Evolutionary conservation across 2,113 vertebrate genomes (phyloP).

Genomic region (Perccottus glenii): DNA sequence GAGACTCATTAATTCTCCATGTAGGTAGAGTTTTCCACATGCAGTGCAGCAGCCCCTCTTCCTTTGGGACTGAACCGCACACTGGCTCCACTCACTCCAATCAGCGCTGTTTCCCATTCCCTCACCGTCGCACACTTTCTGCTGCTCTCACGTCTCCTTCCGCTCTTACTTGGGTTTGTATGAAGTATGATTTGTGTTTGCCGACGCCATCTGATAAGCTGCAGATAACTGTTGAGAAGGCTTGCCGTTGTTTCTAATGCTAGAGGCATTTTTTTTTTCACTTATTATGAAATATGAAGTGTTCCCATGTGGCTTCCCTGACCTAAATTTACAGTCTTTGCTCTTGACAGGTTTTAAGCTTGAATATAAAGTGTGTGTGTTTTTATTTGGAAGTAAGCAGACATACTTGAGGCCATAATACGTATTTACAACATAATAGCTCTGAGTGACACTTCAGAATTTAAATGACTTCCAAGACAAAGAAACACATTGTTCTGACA

Average conservation of each 20-base stretch:
- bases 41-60: conserved; percentile 20
- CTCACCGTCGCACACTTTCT: not conserved
- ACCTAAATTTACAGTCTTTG: conserved; percentile 58
- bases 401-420: conserved; percentile 43
- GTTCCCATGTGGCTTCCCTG: conserved; percentile 42
- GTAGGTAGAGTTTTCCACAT: conserved; percentile 55
- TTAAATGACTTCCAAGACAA: conserved; percentile 5
- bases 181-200: conserved; percentile 51
- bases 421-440: conserved; percentile 53
- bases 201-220: conserved; percentile 66
- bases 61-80: conserved; percentile 36
- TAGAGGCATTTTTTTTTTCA: conserved; percentile 43
- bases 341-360: conserved; percentile 45
- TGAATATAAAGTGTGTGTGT: conserved; percentile 26
- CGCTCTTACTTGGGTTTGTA: conserved; percentile 33
- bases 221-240: conserved; percentile 53
- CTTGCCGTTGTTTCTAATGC: conserved; percentile 52
- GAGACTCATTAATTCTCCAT: conserved; percentile 72
- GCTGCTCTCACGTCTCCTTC: conserved; percentile 13
- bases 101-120: conserved; percentile 31
- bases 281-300: conserved; percentile 46
- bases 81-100: conserved; percentile 29
- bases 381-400: conserved; percentile 40
- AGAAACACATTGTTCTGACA: conserved; percentile 1
- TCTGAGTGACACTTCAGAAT: conserved; percentile 1